Evolutionary conservation across 2,113 vertebrate genomes (phyloP).

Genomic region (Hyla sarda): DNA sequence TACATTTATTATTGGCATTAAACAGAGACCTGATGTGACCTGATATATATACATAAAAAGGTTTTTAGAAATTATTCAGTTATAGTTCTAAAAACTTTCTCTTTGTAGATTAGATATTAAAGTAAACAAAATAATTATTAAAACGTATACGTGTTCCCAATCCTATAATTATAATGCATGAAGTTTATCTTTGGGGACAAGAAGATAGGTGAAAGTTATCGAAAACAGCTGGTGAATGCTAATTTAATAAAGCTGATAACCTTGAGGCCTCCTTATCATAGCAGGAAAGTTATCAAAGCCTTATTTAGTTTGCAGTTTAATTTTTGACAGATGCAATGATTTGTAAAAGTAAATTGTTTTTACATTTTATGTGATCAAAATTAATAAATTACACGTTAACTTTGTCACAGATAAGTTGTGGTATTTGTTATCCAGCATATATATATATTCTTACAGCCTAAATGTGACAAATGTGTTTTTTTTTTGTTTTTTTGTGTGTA

Average conservation of each 20-base stretch:
- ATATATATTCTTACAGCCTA: too few relatives aligned
- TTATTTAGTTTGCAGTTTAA: neutral
- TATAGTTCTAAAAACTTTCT: neutral
- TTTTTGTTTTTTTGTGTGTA: neutral
- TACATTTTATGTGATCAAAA: neutral
- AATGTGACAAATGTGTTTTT: too few relatives aligned
- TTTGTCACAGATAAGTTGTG: neutral
- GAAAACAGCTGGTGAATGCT: conserved; percentile 33
- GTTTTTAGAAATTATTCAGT: neutral
- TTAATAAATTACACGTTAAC: neutral
- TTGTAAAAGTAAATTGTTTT: neutral
- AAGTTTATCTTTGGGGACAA: conserved; percentile 15
- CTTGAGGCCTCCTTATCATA: conserved; percentile 22
- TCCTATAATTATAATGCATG: conserved; percentile 24
- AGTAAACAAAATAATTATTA: conserved; percentile 2
- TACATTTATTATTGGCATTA: too few relatives aligned
- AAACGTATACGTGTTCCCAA: neutral
- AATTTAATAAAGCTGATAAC: conserved; percentile 38
- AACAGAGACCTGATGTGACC: neutral
- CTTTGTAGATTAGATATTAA: neutral
- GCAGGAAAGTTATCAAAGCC: neutral
- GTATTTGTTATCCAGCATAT: neutral
- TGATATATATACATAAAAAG: neutral
- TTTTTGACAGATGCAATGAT: neutral
- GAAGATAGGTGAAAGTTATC: conserved; percentile 12